Evolutionary conservation across 2,797 vertebrate species (phyloP), one percentile per base, ranked within the genome.

Genomic region (Zenarchopterus dispar): DNA sequence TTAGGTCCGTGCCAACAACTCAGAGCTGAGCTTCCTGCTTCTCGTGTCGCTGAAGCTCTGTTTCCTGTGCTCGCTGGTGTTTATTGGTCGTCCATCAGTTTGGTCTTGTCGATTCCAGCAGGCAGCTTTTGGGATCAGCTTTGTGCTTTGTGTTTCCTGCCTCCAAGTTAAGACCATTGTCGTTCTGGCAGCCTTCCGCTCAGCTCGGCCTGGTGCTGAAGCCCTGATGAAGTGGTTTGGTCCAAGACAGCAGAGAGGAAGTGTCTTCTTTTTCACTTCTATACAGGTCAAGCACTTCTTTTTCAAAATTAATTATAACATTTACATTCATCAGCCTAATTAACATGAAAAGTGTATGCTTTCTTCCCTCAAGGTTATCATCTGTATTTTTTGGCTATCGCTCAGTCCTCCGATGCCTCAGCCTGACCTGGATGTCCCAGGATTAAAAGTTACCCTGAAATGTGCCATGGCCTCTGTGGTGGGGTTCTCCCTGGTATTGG

Each of bases 1-100:
- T 1, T 8, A 91, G 77, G 91, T 92, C 0, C 78, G 90, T 42
- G 91, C 91, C 53, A 93, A 93, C 78, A 93, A 93, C 60, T 92
- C 90, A 3, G 92, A 93, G 42, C 70, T 93, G 63, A 93, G 91
- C 75, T 93, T 92, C 73, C 74, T 91, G 63, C 84, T 91, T 9
- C 89, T 93, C 17, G 9, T 89, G 66, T 91, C 91, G 0, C 80
- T 93, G 42, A 90, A 91, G 65, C 85, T 92, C 53, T 92, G 91
- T 74, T 93, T 92, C 73, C 74, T 93, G 58, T 93, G 91, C 75
- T 88, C 89, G 0, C 79, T 93, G 64, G 74, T 90, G 44, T 93
- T 92, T 62, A 91, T 91, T 17, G 91, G 90, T 8, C 84, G 63
- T 22, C 91, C 91, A 4, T 48, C 56, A 28, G 69, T 55, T 44